Evolutionary conservation across 2,888 invertebrate species (phyloP).

Genomic region (Folsomia manolachei): DNA sequence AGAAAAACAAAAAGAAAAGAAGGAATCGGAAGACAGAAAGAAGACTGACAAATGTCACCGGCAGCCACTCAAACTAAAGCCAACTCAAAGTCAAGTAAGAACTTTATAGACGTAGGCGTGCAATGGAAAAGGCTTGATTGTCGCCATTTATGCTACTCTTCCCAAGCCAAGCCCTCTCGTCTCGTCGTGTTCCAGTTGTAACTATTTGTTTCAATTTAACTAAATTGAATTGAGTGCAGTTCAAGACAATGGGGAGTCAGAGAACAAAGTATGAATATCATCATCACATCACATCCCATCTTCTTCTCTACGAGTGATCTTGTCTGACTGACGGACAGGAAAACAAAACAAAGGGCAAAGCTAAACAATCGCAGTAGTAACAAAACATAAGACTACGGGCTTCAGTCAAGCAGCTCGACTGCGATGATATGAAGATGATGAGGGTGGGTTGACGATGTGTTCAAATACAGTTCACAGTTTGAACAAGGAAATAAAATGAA

Average conservation of each 20-base stretch:
- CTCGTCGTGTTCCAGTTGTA: neutral
- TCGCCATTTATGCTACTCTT: neutral
- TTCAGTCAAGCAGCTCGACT: no score
- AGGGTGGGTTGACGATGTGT: neutral
- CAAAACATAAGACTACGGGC: no score
- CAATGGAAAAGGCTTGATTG: neutral
- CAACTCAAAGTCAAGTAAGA: neutral
- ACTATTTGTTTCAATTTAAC: conserved; percentile 5
- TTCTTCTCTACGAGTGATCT: neutral
- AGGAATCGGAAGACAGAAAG: neutral
- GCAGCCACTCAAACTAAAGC: no score
- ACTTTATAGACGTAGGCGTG: no score
- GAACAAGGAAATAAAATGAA: no score
- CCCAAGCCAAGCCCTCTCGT: neutral
- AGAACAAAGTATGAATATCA: neutral
- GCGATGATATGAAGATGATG: no score
- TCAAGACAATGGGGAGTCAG: neutral
- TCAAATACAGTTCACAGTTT: neutral
- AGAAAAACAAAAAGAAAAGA: neutral
- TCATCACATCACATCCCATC: conserved; percentile 2
- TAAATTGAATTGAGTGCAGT: conserved; percentile 1
- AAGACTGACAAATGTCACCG: neutral
- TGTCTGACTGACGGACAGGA: neutral
- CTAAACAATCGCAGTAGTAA: neutral
- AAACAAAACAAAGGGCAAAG: neutral